phyloP scores from a whole-genome alignment of 2,888 invertebrate species.

The Athalia cordata region DNA sequence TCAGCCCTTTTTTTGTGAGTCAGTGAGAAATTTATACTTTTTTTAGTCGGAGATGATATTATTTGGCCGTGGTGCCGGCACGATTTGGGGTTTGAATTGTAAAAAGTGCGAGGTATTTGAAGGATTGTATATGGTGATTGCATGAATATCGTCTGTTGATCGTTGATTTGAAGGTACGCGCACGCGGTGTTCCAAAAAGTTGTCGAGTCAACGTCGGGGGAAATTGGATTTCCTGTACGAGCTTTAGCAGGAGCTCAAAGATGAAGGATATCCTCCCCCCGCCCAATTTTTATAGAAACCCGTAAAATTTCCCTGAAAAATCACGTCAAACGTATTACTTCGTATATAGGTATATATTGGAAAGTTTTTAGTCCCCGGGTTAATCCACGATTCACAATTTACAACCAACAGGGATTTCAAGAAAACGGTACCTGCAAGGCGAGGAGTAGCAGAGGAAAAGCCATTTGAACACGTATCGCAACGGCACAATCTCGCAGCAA shows the following conservation, averaged over 20 bases:
- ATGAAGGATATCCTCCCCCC: neutral
- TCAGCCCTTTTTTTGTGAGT: too few relatives aligned
- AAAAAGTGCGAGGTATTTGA: neutral
- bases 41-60: too few relatives aligned
- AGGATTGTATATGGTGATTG: neutral
- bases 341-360: neutral
- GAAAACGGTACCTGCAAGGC: too few relatives aligned
- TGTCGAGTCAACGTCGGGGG: conserved; percentile 17
- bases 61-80: too few relatives aligned
- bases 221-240: conserved; percentile 26
- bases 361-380: neutral
- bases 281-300: neutral
- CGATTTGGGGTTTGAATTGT: neutral
- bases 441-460: neutral
- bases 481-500: neutral
- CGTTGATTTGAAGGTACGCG: neutral
- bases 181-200: neutral
- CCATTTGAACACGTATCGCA: neutral
- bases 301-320: neutral
- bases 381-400: neutral
- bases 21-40: too few relatives aligned
- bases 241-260: neutral
- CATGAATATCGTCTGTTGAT: neutral
- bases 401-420: too few relatives aligned
- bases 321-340: neutral